Percentiles rank a stretch among this genome's conserved stretches.
Evolutionary conservation across 2,888 invertebrate species (phyloP).

Genomic region (Ferrisia virgata): DNA sequence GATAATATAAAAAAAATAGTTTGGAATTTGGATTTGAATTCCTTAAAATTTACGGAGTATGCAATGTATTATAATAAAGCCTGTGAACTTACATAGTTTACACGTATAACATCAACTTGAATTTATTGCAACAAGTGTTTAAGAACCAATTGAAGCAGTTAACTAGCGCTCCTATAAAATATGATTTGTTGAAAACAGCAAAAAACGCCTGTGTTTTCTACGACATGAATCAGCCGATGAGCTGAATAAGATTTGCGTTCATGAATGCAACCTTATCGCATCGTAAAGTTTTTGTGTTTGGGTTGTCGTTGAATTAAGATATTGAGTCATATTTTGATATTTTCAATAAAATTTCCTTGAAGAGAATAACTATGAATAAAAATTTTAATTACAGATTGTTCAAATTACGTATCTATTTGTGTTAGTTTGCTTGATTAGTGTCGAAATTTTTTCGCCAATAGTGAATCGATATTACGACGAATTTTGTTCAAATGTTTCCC

Average conservation of each 20-base stretch:
- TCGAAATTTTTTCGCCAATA: not conserved
- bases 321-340: not conserved
- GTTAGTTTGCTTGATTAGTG: not conserved
- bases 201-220: not conserved
- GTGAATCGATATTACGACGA: not conserved
- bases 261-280: slow-evolving; percentile 3
- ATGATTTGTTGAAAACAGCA: not conserved
- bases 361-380: not conserved
- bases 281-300: not conserved
- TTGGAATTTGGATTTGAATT: no score
- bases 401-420: not conserved
- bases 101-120: no score
- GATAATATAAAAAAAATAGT: no score
- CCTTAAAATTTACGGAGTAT: no score
- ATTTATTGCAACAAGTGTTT: no score
- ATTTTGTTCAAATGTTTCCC: not conserved
- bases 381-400: not conserved
- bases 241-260: not conserved
- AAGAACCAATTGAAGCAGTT: not conserved
- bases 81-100: no score
- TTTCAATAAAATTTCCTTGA: not conserved
- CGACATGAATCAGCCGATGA: not conserved
- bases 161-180: not conserved
- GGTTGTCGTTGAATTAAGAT: not conserved
- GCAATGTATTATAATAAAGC: no score